Evolutionary conservation across 2,113 vertebrate species (phyloP).

Genomic region (Myrmecophaga tridactyla): DNA sequence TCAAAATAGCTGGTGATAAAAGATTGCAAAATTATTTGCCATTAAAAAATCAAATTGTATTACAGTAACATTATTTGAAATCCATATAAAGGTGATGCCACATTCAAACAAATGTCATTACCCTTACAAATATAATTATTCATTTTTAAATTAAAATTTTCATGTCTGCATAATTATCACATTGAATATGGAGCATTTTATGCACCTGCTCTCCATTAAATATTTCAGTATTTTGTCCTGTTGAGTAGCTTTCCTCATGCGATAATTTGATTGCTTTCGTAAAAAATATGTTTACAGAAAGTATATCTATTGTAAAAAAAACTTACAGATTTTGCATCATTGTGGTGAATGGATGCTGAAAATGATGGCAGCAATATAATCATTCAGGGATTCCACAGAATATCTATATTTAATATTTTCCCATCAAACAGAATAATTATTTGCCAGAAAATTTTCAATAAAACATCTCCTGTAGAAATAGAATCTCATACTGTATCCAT

Average conservation of each 20-base stretch:
- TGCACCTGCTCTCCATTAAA: background rate
- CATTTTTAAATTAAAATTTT: background rate
- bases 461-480: background rate
- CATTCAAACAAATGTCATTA: background rate
- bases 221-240: background rate
- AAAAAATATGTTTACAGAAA: background rate
- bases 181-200: background rate
- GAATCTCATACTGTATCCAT: no score
- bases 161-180: background rate
- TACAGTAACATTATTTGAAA: background rate
- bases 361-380: background rate
- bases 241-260: background rate
- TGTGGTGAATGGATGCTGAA: background rate
- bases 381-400: background rate
- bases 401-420: background rate
- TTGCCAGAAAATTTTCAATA: background rate
- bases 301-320: background rate
- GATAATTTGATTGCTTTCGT: background rate
- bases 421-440: background rate
- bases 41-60: background rate
- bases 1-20: background rate
- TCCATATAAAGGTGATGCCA: background rate
- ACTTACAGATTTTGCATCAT: background rate
- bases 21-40: background rate
- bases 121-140: background rate